phyloP scores from a whole-genome alignment of 2,888 invertebrate species.

The Chironomus riparius region DNA sequence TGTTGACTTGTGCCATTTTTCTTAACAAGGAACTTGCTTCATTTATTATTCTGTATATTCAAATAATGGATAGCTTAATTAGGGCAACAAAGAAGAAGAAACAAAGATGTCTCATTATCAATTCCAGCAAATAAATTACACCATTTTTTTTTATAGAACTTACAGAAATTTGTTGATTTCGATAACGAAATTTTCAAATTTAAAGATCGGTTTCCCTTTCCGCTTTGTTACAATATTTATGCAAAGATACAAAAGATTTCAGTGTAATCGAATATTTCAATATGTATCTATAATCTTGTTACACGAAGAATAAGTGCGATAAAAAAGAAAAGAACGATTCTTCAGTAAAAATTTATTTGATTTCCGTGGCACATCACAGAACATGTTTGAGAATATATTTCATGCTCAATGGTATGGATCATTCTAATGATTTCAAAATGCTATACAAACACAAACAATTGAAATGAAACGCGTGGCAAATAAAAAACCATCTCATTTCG shows the following conservation, averaged over 20 bases:
- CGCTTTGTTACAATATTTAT: too few relatives aligned
- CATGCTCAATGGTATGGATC: conserved; percentile 1
- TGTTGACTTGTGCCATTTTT: conserved; percentile 22
- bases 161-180: background rate
- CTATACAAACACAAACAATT: background rate
- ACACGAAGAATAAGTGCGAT: too few relatives aligned
- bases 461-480: background rate
- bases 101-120: conserved; percentile 8
- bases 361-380: background rate
- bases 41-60: conserved; percentile 6
- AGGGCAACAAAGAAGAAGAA: background rate
- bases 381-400: background rate
- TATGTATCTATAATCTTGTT: background rate
- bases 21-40: background rate
- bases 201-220: too few relatives aligned
- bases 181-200: too few relatives aligned
- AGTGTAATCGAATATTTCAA: too few relatives aligned
- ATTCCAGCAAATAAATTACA: background rate
- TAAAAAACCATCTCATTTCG: background rate
- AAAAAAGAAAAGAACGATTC: too few relatives aligned
- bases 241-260: too few relatives aligned
- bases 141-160: background rate
- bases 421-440: conserved; percentile 6
- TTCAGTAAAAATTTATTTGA: background rate
- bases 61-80: conserved; percentile 20